Base-by-base conservation (phyloP, 2,797 vertebrate genomes). In the Psittacula echo region DNA sequence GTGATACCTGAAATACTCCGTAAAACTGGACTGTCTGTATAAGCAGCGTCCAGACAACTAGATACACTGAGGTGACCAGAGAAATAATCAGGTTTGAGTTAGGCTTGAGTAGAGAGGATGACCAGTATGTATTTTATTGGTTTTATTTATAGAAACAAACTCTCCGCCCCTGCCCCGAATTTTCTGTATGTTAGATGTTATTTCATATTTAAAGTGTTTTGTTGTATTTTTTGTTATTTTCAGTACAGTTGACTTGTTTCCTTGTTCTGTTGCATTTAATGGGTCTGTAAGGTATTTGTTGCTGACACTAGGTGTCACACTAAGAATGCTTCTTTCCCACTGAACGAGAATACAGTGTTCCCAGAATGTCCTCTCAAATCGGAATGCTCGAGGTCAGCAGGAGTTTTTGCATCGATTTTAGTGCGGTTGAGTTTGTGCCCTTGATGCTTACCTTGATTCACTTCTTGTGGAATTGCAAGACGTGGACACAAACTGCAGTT, bases 221-320 rank as follows among this genome's bases (percentile, higher is more conserved):
- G 18, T 14, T 82, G 22, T 56, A 14, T 37, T 41, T 87, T 85
- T 79, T 84, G 5, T 66, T 67, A 12, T 80, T 93, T 80, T 74
- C 32, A 42, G 17, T 67, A 24, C 1, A 0, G 7, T 62, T 67
- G 30, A 24, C 18, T 47, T 29, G 7, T 64, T 87, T 54, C 37
- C 21, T 61, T 42, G 7, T 4, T 85, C 44, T 23, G 5, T 32
- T 22, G 15, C 0, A 0, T 53, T 53, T 51, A 32, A 10, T 15
- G 13, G 17, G 12, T 79, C 41, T 79, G 21, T 60, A 11, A 76
- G 2, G 5, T 75, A 5, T 50, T 48, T 79, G 37, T 34, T 84
- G 26, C 62, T 80, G 74, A 92, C 96, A n/a, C 96, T 96, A 97
- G 96, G n/a, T 96, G 96, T 94, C 96, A 90, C n/a, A 92, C 95